phyloP scores from a whole-genome alignment of 2,113 vertebrate species.

The Otis tarda region DNA sequence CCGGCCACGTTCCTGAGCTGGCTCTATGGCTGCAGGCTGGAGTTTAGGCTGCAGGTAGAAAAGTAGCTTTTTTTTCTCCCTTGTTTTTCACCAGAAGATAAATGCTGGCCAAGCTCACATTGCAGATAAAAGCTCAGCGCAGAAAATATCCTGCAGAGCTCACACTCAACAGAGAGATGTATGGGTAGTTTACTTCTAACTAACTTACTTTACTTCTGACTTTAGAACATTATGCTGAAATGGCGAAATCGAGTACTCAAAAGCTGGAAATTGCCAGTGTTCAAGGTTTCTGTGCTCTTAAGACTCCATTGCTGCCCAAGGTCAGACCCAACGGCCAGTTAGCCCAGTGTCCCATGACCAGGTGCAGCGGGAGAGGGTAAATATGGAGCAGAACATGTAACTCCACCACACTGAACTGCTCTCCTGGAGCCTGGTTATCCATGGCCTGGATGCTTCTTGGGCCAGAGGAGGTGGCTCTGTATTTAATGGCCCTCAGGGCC shows the following conservation, averaged over 20 bases:
- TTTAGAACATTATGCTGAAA: not conserved
- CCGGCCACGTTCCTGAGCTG: not conserved
- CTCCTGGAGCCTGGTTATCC: not conserved
- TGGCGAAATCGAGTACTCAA: fast-evolving
- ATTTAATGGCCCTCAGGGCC: not conserved
- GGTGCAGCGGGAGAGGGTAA: not conserved
- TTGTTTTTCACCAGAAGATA: not conserved
- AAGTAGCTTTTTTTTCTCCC: not conserved
- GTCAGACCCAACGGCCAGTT: not conserved
- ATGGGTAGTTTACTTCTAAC: not conserved
- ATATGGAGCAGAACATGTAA: not conserved
- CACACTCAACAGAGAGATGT: not conserved
- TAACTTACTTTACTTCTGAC: not conserved
- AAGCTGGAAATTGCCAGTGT: not conserved
- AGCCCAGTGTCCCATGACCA: not conserved
- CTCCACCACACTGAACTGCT: not conserved
- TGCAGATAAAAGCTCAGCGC: not conserved
- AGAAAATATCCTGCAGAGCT: not conserved
- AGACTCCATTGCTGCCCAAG: not conserved
- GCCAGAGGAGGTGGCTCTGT: not conserved
- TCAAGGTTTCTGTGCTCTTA: not conserved
- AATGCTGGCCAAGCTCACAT: not conserved
- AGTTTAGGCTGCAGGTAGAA: not conserved
- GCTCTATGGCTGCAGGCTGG: not conserved
- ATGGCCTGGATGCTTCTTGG: not conserved